Base-by-base conservation (phyloP, 2,113 vertebrate species). In the Megalops atlanticus region DNA sequence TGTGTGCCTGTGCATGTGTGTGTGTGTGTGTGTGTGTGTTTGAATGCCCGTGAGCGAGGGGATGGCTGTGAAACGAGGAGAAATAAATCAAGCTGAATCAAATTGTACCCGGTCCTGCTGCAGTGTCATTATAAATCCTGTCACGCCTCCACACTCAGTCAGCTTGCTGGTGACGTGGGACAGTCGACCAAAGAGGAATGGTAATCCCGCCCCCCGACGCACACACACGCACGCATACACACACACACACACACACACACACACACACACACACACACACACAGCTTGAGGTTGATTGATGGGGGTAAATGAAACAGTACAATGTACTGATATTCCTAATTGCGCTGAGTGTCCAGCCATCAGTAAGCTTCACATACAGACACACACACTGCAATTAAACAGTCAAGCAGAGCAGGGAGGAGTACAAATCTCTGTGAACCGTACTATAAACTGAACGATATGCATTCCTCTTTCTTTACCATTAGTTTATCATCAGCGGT, bases 31-130 rank as follows among this genome's bases (percentile, higher is more conserved):
- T 3, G 1, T 45, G 54, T n/a, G 16, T 35, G 7, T 4, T n/a
- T 35, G 58, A 31, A 64, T 41, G 40, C 38, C 11, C 24, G 21
- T 33, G 39, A 70, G 43, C 1, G 33, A 24, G 43, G 21, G 43
- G 35, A 58, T 24, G 52, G 3, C 52, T 58, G 45, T 24, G 36
- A 41, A 31, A 79, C 33, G 38, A 72, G 52, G 58, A 43, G 39
- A 33, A 70, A 79, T 79, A 79, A 35, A 79, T 79, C 78, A 79
- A 49, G 39, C 33, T 64, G 45, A 36, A 47, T 31, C 74, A 33
- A 47, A 47, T 31, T 76, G 74, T 45, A 58, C 52, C 21, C 58
- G 1, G 58, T n/a, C n/a, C n/a, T 31, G n/a, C 58, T 64, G 58
- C 41, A 18, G 54, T 68, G 38, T 78, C 52, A 78, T 78, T 78